These are phyloP conservation scores for Paracanthobrama guichenoti DNA, from an alignment of 2,113 vertebrate genomes.

Conservation along the genomic window DNA sequence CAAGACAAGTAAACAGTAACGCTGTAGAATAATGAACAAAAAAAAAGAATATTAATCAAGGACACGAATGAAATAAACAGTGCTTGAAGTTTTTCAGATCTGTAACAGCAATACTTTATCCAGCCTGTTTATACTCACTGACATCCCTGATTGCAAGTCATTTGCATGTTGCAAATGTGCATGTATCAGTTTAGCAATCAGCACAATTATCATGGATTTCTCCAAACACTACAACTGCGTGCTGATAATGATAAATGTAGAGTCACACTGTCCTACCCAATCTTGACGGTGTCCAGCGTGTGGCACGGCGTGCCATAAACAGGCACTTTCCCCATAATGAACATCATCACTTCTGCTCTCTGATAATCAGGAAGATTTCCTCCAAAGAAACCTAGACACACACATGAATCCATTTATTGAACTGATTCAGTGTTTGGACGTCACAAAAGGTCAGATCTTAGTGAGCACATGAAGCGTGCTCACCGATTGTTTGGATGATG, in stretches of 20 bases:
- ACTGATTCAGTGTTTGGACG: neutral
- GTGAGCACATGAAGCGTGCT: neutral
- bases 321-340: slow-evolving; percentile 97
- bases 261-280: slow-evolving; percentile 64
- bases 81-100: neutral
- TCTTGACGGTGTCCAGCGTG: slow-evolving; percentile 81
- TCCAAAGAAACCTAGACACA: slow-evolving; percentile 89
- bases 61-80: neutral
- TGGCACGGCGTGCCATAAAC: slow-evolving; percentile 86
- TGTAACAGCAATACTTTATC: neutral
- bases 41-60: neutral
- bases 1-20: neutral
- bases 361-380: slow-evolving; percentile 98
- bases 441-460: neutral
- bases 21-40: neutral
- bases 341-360: slow-evolving; percentile 98
- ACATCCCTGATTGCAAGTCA: neutral
- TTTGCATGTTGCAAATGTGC: slow-evolving; percentile 10
- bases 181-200: neutral
- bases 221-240: neutral
- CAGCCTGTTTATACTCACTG: neutral
- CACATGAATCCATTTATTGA: slow-evolving; percentile 24
- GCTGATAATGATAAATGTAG: neutral
- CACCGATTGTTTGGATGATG: slow-evolving; percentile 97
- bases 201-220: neutral